Evolutionary conservation across 2,113 vertebrate species (phyloP), one percentile per base, ranked within the genome.

Genomic region (Saccopteryx bilineata): DNA sequence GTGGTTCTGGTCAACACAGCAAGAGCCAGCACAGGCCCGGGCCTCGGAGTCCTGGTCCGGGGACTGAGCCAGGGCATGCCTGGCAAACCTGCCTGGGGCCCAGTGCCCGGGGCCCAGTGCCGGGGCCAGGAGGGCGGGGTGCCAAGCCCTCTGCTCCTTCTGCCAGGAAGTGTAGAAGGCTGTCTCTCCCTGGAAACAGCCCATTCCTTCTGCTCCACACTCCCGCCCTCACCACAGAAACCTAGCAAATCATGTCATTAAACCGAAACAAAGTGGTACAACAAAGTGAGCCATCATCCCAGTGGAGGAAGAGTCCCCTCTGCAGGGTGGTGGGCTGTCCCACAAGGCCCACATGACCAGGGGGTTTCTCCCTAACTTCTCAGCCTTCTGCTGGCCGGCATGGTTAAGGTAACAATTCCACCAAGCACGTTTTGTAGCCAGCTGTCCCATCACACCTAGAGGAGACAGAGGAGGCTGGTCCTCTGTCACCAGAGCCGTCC

Each of bases 241-340:
- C 18, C 69, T 23, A n/a, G 0, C 28, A 15, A 8, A 46, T 0
- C 2, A 0, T 24, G 50, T n/a, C 0, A 0, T 50, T 74, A 33
- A 69, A 33, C n/a, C 17, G 19, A 56, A 56, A 26, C 5, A 13
- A 18, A 87, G 58, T 21, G 5, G n/a, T 0, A 9, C n/a, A 9
- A 31, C 46, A 7, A 10, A n/a, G 11, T 0, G 1, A 88, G 54
- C 48, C 33, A 1, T 9, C 6, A 1, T 2, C 24, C 23, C 24
- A 2, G 7, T 0, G 7, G 14, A 26, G 61, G 48, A 39, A 0
- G 8, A 65, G 28, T 8, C 5, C 11, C 5, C 26, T 0, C n/a
- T 0, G 7, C 12, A 15, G 60, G 28, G 50, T 39, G 39, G 39
- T 39, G 39, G 19, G 28, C 39, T 11, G 52, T 1, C 48, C 11